These are phyloP conservation scores for Lepidonotus clava DNA, from an alignment of 2,888 invertebrate genomes.

Conservation along the genomic window DNA sequence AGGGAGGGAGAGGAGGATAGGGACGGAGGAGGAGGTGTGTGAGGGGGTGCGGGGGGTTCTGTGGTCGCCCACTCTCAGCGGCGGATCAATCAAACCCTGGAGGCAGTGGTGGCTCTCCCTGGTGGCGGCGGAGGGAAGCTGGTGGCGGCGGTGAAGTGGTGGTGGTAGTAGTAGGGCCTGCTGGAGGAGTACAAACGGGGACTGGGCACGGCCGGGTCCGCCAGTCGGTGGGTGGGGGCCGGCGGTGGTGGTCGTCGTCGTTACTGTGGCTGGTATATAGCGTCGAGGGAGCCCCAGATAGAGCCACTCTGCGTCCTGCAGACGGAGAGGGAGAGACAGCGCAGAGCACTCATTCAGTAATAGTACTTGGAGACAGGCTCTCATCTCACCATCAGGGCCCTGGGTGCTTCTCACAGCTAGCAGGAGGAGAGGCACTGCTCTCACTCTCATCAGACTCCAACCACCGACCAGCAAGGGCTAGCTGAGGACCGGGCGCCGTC, in stretches of 20 bases:
- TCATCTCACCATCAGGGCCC: background rate
- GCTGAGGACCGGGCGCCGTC: no score
- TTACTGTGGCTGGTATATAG: no score
- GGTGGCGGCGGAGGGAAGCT: background rate
- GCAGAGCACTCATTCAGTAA: background rate
- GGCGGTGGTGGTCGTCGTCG: background rate
- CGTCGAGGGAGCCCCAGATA: background rate
- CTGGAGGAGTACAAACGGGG: slow-evolving; percentile 16
- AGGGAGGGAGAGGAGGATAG: background rate
- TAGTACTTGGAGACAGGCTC: background rate
- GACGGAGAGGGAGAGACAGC: background rate
- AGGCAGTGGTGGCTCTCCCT: slow-evolving; percentile 32
- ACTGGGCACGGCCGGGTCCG: background rate
- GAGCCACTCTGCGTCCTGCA: background rate
- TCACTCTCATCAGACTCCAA: no score
- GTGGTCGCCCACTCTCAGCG: background rate
- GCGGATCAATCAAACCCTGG: slow-evolving; percentile 23
- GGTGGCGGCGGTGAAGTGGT: background rate
- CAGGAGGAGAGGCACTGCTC: no score
- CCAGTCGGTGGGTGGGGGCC: background rate
- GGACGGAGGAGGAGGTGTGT: background rate
- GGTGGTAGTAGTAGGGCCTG: no score
- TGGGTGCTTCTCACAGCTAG: no score
- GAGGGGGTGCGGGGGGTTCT: background rate
- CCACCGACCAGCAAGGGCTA: no score